Percentiles rank a stretch among this genome's conserved stretches.
phyloP scores from a whole-genome alignment of 2,113 vertebrate species.

The Catharus fuscescens region DNA sequence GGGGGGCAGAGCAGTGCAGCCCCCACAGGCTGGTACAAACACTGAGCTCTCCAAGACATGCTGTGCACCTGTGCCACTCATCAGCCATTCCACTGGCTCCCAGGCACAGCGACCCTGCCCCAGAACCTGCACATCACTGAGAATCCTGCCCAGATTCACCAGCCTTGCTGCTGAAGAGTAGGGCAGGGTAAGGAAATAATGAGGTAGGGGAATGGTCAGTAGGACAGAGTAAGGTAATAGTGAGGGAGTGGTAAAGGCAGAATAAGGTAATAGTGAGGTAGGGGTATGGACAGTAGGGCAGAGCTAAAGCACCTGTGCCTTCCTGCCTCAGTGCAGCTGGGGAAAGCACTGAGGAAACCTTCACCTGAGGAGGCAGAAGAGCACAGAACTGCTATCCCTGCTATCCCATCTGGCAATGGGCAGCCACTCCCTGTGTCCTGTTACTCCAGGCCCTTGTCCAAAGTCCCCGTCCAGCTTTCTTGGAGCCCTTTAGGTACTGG shows the following conservation, averaged over 20 bases:
- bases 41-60: neutral
- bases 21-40: neutral
- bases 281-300: neutral
- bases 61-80: neutral
- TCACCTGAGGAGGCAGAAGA: neutral
- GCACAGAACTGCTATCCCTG: neutral
- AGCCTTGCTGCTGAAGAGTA: neutral
- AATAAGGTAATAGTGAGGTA: neutral
- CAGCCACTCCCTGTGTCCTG: neutral
- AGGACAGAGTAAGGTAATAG: neutral
- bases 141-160: neutral
- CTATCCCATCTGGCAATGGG: neutral
- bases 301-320: neutral
- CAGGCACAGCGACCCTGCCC: neutral
- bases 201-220: no score
- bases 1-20: neutral
- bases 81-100: neutral
- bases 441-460: neutral
- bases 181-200: neutral
- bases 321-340: neutral
- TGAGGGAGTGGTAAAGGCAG: neutral
- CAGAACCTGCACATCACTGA: neutral
- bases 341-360: neutral
- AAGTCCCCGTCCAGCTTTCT: neutral
- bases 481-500: neutral